Conservation (phyloP, 2,113 vertebrate genomes). For the Chrysochloris asiatica region DNA sequence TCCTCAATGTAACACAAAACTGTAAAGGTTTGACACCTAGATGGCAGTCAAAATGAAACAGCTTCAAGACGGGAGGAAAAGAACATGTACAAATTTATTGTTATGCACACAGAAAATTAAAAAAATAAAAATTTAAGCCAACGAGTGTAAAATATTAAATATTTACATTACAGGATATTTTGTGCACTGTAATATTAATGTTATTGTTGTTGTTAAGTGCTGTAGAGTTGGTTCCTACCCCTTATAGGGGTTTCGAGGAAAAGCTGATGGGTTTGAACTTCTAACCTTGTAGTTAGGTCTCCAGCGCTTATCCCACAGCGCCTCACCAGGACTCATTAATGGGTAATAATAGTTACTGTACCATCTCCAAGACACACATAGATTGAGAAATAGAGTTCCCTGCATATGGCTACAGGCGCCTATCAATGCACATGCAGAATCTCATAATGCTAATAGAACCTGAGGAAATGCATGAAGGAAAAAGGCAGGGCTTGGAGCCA, state of each 20-base stretch:
- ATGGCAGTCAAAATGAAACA: slow-evolving; percentile 46
- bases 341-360: slow-evolving; percentile 61
- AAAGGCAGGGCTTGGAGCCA: background rate
- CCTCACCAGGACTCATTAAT: too few species aligned
- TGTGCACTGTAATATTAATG: slow-evolving; percentile 58
- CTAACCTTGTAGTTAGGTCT: too few species aligned
- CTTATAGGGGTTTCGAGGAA: too few species aligned
- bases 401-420: background rate
- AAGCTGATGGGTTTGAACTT: too few species aligned
- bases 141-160: slow-evolving; percentile 70
- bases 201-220: too few species aligned
- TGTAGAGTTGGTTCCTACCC: too few species aligned
- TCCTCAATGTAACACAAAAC: slow-evolving; percentile 29
- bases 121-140: too few species aligned
- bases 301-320: too few species aligned
- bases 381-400: slow-evolving; percentile 59
- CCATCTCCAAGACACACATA: slow-evolving; percentile 52
- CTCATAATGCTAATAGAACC: slow-evolving; percentile 29
- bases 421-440: background rate
- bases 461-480: slow-evolving; percentile 23
- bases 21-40: background rate
- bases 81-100: slow-evolving; percentile 39
- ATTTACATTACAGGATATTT: slow-evolving; percentile 71
- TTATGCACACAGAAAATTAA: slow-evolving; percentile 45
- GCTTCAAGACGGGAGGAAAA: slow-evolving; percentile 24